Evolutionary conservation across 2,888 invertebrate species (phyloP).

Genomic region (Cerceris rybyensis): DNA sequence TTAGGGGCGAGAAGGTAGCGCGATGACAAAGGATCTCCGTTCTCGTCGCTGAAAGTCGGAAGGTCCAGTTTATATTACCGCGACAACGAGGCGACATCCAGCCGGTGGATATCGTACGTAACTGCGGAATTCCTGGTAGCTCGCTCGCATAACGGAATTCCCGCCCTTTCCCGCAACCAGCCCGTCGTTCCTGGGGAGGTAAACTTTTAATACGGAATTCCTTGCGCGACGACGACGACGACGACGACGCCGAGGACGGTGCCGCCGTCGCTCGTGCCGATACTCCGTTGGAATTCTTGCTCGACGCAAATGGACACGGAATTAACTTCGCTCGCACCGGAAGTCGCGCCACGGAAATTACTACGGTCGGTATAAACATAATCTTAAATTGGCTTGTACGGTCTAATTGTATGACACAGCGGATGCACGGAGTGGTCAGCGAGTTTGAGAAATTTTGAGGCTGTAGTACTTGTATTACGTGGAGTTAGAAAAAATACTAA

Average conservation of each 20-base stretch:
- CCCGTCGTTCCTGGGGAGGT: conserved; percentile 36
- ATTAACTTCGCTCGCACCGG: conserved; percentile 49
- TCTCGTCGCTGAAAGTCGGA: conserved; percentile 33
- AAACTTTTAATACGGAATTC: conserved; percentile 70
- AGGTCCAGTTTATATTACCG: conserved; percentile 45
- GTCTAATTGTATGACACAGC: conserved; percentile 19
- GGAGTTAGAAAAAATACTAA: too few relatives aligned
- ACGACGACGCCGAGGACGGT: not conserved
- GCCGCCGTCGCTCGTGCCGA: conserved; percentile 34
- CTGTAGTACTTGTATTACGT: not conserved
- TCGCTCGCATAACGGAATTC: conserved; percentile 60
- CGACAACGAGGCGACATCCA: conserved; percentile 46
- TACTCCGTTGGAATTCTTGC: conserved; percentile 55
- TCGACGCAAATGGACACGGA: conserved; percentile 60
- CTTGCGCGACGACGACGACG: conserved; percentile 54
- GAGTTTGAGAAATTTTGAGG: not conserved
- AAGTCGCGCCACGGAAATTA: conserved; percentile 35
- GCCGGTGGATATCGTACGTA: conserved; percentile 44
- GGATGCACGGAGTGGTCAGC: not conserved
- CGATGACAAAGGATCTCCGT: conserved; percentile 42
- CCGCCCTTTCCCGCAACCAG: conserved; percentile 52
- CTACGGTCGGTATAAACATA: conserved; percentile 36
- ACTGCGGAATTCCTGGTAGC: conserved; percentile 62
- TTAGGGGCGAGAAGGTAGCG: not conserved
- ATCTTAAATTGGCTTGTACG: conserved; percentile 34